Conservation (phyloP, 2,113 vertebrate genomes). For the Nansenia antarctica region DNA sequence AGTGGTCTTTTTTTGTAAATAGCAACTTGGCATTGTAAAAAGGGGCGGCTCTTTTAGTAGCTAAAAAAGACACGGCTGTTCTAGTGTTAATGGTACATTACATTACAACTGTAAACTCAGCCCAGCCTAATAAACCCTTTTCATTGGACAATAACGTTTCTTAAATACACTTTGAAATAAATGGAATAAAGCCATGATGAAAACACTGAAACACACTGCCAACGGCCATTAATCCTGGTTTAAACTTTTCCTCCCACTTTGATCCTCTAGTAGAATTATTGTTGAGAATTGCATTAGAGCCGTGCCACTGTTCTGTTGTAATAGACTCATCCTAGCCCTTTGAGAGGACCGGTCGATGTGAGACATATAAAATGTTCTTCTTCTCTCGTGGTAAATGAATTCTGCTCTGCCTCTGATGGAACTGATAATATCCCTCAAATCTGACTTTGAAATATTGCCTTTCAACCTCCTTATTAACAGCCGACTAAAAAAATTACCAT, state of each 20-base stretch:
- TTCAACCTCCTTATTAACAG: slow-evolving; percentile 16
- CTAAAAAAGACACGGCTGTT: too few species aligned
- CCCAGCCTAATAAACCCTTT: too few species aligned
- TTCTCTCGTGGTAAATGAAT: background rate
- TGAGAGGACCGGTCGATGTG: background rate
- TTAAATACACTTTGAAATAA: background rate
- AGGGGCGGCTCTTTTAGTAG: too few species aligned
- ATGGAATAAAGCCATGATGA: background rate
- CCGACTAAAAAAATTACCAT: slow-evolving; percentile 16
- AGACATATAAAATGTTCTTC: background rate
- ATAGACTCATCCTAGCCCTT: background rate
- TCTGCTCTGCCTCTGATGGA: slow-evolving; percentile 5
- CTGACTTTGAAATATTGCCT: slow-evolving; percentile 31
- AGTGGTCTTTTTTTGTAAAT: too few species aligned
- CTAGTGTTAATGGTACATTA: too few species aligned
- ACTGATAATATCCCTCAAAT: slow-evolving; percentile 12
- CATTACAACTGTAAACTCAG: background rate
- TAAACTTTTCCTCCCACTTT: background rate
- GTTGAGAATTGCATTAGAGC: background rate
- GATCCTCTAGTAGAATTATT: slow-evolving; percentile 1
- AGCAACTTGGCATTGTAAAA: too few species aligned
- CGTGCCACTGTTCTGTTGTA: background rate
- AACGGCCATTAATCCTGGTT: background rate
- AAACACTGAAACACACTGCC: background rate
- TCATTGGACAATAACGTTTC: too few species aligned